Evolutionary conservation across 2,113 vertebrate genomes (phyloP).

Genomic region (Pogonocichla stellata): DNA sequence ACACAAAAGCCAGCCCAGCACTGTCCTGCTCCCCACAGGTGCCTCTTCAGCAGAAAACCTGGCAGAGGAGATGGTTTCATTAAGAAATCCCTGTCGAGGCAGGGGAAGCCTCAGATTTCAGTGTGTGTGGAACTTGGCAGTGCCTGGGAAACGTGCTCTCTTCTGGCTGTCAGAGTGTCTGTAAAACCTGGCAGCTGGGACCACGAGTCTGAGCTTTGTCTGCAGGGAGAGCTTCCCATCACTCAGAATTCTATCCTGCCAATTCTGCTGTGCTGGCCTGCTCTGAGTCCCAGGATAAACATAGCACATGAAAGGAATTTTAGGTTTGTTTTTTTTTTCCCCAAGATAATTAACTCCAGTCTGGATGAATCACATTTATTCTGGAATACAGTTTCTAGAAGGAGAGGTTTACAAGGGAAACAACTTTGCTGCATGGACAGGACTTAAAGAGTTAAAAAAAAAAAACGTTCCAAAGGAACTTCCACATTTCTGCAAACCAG

Average conservation of each 20-base stretch:
- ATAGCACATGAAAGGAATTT: background rate
- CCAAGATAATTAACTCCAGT: background rate
- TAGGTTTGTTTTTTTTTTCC: background rate
- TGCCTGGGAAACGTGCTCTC: background rate
- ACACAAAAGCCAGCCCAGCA: background rate
- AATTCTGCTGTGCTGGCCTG: background rate
- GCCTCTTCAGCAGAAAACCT: slow-evolving; percentile 3
- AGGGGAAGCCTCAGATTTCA: background rate
- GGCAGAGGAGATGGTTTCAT: background rate
- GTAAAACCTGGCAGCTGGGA: background rate
- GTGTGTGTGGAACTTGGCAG: background rate
- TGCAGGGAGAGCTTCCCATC: background rate
- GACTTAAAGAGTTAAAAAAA: background rate
- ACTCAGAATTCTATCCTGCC: background rate
- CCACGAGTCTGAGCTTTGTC: background rate
- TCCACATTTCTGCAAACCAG: background rate
- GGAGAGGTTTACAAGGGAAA: background rate
- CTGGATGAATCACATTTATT: background rate
- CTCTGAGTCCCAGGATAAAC: background rate
- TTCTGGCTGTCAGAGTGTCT: background rate
- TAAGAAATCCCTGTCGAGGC: background rate
- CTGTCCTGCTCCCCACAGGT: background rate
- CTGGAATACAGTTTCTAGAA: background rate
- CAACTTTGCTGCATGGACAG: background rate
- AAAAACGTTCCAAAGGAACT: background rate